phyloP scores from a whole-genome alignment of 1,140 invertebrate genomes.

The Anagrus nilaparvatae region DNA sequence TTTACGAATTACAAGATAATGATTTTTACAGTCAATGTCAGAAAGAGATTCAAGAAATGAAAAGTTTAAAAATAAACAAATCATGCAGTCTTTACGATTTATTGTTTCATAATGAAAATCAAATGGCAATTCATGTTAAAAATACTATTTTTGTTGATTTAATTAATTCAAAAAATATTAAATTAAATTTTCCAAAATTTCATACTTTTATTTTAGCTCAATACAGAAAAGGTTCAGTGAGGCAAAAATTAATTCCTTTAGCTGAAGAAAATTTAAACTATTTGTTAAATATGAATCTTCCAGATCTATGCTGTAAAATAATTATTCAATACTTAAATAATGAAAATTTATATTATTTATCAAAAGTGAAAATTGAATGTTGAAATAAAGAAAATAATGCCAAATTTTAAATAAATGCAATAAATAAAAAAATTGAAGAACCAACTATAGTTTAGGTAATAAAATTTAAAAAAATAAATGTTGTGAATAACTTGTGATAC shows the following conservation, averaged over 20 bases:
- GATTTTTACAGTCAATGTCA: slow-evolving; percentile 7
- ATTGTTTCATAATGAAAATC: slow-evolving; percentile 4
- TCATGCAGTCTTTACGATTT: slow-evolving; percentile 1
- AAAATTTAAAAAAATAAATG: no score
- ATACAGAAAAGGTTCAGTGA: slow-evolving; percentile 6
- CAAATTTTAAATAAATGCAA: no score
- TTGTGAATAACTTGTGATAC: no score
- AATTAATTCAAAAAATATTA: slow-evolving; percentile 1
- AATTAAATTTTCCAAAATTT: slow-evolving; percentile 5
- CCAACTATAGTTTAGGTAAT: no score
- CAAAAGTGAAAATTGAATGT: slow-evolving; percentile 8
- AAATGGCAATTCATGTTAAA: slow-evolving; percentile 6
- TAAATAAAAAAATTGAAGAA: no score
- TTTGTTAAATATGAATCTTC: not conserved
- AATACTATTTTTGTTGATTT: slow-evolving; percentile 2
- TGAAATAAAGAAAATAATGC: no score
- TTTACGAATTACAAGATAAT: no score
- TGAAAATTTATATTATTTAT: slow-evolving; percentile 3
- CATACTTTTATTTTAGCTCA: slow-evolving; percentile 6
- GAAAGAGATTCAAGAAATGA: slow-evolving; percentile 12
- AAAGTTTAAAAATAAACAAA: slow-evolving; percentile 4
- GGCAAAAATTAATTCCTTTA: not conserved
- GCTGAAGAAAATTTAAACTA: slow-evolving; percentile 4
- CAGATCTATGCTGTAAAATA: not conserved
- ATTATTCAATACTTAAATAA: slow-evolving; percentile 9